phyloP scores from a whole-genome alignment of 2,797 vertebrate genomes.

The Cossypha heuglini region DNA sequence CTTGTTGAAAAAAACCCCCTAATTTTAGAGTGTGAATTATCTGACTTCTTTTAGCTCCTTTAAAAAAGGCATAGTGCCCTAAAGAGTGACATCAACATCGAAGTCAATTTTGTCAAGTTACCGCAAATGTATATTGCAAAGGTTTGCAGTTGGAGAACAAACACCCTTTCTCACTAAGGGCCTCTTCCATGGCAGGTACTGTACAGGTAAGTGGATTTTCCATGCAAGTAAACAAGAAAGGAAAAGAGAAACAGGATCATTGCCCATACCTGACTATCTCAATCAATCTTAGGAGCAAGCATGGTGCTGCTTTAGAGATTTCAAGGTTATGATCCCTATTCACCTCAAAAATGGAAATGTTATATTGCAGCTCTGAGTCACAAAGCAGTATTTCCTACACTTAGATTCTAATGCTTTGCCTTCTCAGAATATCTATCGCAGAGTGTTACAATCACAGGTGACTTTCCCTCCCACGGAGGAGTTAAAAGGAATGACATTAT shows the following conservation, averaged over 20 bases:
- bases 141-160: neutral
- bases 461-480: neutral
- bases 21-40: neutral
- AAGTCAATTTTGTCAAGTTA: neutral
- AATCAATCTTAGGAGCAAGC: neutral
- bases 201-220: neutral
- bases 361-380: neutral
- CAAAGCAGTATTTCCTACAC: fast-evolving
- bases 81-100: neutral
- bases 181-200: neutral
- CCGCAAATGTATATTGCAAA: neutral
- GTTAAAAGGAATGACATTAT: neutral
- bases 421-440: neutral
- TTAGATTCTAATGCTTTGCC: neutral
- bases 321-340: neutral
- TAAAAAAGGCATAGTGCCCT: neutral
- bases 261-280: neutral
- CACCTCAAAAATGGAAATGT: neutral
- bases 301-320: neutral
- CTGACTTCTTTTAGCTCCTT: neutral
- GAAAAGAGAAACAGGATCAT: neutral
- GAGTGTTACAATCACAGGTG: neutral
- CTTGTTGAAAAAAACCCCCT: fast-evolving
- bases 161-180: neutral
- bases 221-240: neutral